Evolutionary conservation across 2,797 vertebrate species (phyloP).

Genomic region (Takifugu rubripes): DNA sequence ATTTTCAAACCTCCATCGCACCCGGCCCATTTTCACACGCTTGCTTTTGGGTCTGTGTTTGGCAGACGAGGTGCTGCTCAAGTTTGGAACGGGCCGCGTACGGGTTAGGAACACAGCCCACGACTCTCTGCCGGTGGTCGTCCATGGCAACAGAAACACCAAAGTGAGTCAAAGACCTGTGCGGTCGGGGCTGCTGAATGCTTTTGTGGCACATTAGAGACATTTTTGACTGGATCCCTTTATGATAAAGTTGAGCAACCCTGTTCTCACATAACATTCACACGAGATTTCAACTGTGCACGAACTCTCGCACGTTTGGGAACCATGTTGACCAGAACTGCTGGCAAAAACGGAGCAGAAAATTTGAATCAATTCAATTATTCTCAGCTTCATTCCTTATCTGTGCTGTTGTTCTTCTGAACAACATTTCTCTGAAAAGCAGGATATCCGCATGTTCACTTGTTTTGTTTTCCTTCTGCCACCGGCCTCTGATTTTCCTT

Average conservation of each 20-base stretch:
- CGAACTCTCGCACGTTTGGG: conserved; percentile 5
- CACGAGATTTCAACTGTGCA: conserved; percentile 4
- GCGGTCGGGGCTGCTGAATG: neutral
- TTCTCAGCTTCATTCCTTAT: conserved; percentile 6
- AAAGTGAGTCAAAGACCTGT: conserved; percentile 81
- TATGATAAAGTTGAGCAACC: conserved; percentile 12
- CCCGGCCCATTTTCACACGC: conserved; percentile 32
- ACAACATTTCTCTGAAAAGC: conserved; percentile 12
- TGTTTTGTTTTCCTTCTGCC: conserved; percentile 13
- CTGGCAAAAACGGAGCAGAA: conserved; percentile 2
- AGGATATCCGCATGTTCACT: conserved; percentile 23
- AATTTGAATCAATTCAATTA: conserved; percentile 22
- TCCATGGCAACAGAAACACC: conserved; percentile 94
- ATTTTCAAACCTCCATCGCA: conserved; percentile 8
- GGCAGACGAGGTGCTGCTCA: conserved; percentile 92
- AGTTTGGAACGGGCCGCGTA: conserved; percentile 88
- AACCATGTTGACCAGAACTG: conserved; percentile 22
- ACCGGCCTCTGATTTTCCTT: conserved; percentile 27
- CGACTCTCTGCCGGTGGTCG: conserved; percentile 84
- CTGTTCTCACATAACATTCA: conserved; percentile 2
- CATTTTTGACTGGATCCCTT: conserved; percentile 12
- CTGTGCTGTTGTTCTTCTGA: conserved; percentile 9
- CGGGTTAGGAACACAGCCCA: conserved; percentile 88
- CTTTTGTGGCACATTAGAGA: conserved; percentile 10
- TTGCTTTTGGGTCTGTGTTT: conserved; percentile 35